Evolutionary conservation across 2,797 vertebrate genomes (phyloP), one percentile per base, ranked within the genome.

Genomic region (Pseudopleuronectes americanus): DNA sequence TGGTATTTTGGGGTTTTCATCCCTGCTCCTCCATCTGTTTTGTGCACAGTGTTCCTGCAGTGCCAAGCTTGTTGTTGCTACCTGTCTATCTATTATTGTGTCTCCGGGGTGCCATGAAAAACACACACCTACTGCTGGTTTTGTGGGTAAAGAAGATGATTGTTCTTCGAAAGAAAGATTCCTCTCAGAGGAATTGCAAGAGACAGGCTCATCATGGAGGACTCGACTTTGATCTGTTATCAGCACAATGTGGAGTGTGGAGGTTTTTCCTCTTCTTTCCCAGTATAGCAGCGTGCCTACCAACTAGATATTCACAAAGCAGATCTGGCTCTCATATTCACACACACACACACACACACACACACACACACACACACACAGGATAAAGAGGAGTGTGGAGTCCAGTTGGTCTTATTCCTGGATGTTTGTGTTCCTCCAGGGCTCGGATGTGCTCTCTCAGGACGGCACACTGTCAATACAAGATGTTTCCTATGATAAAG

Each of bases 391-490:
- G 51, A 31, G 24, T 7, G 12, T 57, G 48, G 7, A 71, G 57
- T 73, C 63, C 48, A 68, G 1, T 14, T 16, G 56, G 57, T 54
- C 77, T 79, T 36, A 76, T 82, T 67, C 64, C 19, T 68, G 55
- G 21, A 13, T 86, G 45, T 80, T 49, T 76, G 61, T 79, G 57
- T 86, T 70, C 22, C 48, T 60, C 3, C 80, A 97, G 96, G 95
- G 91, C 63, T 88, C 90, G 0, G 68, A 86, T 0, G 81, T 88
- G 19, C 64, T 96, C 22, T 92, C 84, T 8, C 69, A 92, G 2
- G 87, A 83, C 0, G 94, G 91, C 33, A 68, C n/a, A 0, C 88
- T 96, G 23, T 75, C 78, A 0, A 80, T 96, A 31, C 52, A 56
- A 19, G 45, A 74, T 0, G 67, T 93, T 43, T 79, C 90, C 51